These are phyloP conservation scores for Drosophila subpulchrella DNA, from an alignment of 1,140 invertebrate species.

Conservation along the genomic window DNA sequence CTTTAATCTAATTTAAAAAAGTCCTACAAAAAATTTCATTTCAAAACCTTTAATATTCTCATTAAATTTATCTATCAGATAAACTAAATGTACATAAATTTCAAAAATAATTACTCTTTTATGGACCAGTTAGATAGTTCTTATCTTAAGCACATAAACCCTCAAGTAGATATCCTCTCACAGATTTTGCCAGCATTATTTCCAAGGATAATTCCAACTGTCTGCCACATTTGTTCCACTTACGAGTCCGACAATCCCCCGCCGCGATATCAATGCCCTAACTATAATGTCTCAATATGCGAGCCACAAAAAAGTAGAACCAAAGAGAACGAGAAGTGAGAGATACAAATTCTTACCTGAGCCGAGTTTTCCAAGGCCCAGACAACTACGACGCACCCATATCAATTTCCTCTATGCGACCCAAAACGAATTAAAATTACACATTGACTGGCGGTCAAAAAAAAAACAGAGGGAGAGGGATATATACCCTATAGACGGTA, in stretches of 20 bases:
- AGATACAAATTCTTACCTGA: conserved; percentile 53
- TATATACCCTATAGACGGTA: not conserved
- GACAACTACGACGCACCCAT: conserved; percentile 65
- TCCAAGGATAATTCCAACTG: conserved; percentile 40
- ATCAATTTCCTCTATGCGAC: conserved; percentile 68
- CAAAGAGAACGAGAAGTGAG: not conserved
- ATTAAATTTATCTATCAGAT: not conserved
- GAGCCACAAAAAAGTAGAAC: conserved; percentile 2
- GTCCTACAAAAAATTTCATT: not conserved
- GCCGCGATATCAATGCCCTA: conserved; percentile 41
- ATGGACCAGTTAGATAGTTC: conserved; percentile 4
- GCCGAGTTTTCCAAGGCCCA: conserved; percentile 23
- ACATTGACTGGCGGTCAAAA: conserved; percentile 53
- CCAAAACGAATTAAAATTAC: conserved; percentile 83
- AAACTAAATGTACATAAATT: not conserved
- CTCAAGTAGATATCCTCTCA: not conserved
- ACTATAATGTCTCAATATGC: conserved; percentile 59
- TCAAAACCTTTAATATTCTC: not conserved
- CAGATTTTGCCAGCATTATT: conserved; percentile 43
- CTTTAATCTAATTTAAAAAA: conserved; percentile 22
- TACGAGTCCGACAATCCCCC: conserved; percentile 42
- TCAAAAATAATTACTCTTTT: conserved; percentile 4
- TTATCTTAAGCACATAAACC: conserved; percentile 6
- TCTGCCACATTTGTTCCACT: conserved; percentile 59
- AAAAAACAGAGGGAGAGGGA: not conserved